phyloP scores from a whole-genome alignment of 2,113 vertebrate species.

The Camarhynchus parvulus region DNA sequence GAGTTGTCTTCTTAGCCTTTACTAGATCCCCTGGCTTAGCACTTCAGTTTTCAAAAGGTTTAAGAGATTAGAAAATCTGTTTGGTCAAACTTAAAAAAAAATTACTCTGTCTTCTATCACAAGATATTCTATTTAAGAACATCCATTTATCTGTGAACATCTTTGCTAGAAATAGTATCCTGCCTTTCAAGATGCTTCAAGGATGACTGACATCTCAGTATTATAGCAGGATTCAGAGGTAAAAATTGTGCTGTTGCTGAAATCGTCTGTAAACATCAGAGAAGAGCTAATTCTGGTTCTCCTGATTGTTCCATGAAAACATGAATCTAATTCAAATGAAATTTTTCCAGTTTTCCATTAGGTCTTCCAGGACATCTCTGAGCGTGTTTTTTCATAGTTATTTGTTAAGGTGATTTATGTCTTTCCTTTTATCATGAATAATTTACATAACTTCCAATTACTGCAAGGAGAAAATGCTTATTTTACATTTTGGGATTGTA shows the following conservation, averaged over 20 bases:
- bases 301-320: not conserved
- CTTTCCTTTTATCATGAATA: constrained; percentile 30
- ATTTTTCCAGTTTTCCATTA: not conserved
- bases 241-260: not conserved
- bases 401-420: not conserved
- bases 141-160: not conserved
- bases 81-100: not conserved
- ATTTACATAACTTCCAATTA: constrained; percentile 5
- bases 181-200: not conserved
- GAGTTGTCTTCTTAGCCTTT: not conserved
- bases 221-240: not conserved
- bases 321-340: not conserved
- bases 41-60: not conserved
- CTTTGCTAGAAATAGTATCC: not conserved
- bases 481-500: not conserved
- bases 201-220: not conserved
- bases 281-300: not conserved
- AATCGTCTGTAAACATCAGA: not conserved
- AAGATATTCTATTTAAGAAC: not conserved
- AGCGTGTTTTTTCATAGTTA: not conserved
- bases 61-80: not conserved
- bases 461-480: not conserved
- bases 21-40: not conserved
- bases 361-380: not conserved
- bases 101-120: not conserved